Evolutionary conservation across 1,140 invertebrate genomes (phyloP).

Genomic region (Drosophila triauraria): DNA sequence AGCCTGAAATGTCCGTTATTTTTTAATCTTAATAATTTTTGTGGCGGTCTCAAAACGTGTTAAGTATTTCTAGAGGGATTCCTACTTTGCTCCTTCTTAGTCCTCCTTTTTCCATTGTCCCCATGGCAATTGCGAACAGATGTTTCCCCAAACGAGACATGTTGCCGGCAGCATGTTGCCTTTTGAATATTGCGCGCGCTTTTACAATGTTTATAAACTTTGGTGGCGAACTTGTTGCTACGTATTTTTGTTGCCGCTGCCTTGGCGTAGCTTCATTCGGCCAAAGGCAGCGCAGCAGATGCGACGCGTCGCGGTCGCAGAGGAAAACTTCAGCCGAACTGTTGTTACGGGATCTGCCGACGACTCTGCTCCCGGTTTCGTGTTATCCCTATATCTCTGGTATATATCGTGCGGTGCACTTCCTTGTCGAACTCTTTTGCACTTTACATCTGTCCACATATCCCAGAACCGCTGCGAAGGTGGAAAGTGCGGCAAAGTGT

Average conservation of each 20-base stretch:
- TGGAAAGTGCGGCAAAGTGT: slow-evolving; percentile 21
- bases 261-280: slow-evolving; percentile 13
- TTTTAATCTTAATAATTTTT: not conserved
- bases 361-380: slow-evolving; percentile 6
- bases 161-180: slow-evolving; percentile 20
- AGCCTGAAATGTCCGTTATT: not conserved
- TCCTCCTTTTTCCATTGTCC: not conserved
- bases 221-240: slow-evolving; percentile 21
- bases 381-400: slow-evolving; percentile 19
- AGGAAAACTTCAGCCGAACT: slow-evolving; percentile 1
- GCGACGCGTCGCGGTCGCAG: slow-evolving; percentile 29
- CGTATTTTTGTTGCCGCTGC: not conserved
- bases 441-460: slow-evolving; percentile 56
- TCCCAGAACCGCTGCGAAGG: slow-evolving; percentile 43
- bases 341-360: slow-evolving; percentile 3
- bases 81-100: no score
- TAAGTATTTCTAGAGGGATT: not conserved
- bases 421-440: slow-evolving; percentile 64
- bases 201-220: slow-evolving; percentile 27
- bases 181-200: slow-evolving; percentile 24
- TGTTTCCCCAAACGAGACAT: not conserved
- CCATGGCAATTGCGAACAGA: slow-evolving; percentile 6
- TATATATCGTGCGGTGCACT: slow-evolving; percentile 37
- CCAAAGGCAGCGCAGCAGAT: slow-evolving; percentile 29
- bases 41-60: not conserved